A percentile compares a stretch with the other conserved stretches of the same genome.
phyloP scores from a whole-genome alignment of 2,797 vertebrate species.

The Podarcis lilfordi region DNA sequence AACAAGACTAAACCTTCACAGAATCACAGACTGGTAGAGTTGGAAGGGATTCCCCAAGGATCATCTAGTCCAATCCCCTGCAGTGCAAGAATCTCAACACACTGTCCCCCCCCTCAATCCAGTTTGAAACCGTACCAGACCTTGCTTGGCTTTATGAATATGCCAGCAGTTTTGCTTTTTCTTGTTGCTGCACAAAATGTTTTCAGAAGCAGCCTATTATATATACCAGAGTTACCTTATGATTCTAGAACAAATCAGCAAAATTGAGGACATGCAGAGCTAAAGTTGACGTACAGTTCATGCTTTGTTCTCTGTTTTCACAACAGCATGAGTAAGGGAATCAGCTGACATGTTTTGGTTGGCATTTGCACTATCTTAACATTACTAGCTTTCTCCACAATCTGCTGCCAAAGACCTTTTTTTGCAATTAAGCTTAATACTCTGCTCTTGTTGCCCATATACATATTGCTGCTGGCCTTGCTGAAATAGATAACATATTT shows the following conservation, averaged over 20 bases:
- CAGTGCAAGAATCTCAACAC: too few species aligned
- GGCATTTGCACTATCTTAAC: background rate
- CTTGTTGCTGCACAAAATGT: background rate
- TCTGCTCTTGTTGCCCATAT: background rate
- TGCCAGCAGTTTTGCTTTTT: too few species aligned
- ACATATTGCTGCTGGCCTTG: background rate
- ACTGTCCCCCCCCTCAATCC: too few species aligned
- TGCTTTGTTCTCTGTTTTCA: slow-evolving; percentile 41
- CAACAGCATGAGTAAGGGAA: slow-evolving; percentile 26
- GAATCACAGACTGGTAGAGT: too few species aligned
- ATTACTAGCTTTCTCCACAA: slow-evolving; percentile 33
- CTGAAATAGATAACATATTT: background rate
- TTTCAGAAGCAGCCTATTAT: background rate
- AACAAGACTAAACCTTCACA: background rate
- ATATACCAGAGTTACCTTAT: slow-evolving; percentile 17
- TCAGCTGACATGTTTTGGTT: slow-evolving; percentile 31
- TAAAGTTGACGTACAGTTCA: slow-evolving; percentile 29
- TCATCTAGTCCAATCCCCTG: too few species aligned
- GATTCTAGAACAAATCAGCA: slow-evolving; percentile 25
- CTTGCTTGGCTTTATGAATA: too few species aligned
- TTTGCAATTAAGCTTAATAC: slow-evolving; percentile 26
- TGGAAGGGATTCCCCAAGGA: too few species aligned
- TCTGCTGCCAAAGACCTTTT: background rate
- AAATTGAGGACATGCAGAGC: slow-evolving; percentile 7
- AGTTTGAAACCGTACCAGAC: too few species aligned